Evolutionary conservation across 2,113 vertebrate genomes (phyloP).

Genomic region (Kryptolebias marmoratus): DNA sequence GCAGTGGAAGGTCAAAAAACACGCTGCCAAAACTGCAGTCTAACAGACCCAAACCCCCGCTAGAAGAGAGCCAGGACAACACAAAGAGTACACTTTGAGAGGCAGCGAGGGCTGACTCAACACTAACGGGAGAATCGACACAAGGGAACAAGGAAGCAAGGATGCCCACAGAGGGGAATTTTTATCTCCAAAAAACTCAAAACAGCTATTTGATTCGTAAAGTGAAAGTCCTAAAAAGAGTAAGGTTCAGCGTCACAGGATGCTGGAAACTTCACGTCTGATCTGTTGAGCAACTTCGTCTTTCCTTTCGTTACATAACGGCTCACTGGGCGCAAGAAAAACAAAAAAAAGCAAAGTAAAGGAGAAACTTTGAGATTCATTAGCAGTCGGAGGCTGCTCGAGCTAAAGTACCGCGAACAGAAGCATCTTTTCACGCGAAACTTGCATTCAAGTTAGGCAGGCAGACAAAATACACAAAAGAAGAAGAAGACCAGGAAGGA

Average conservation of each 20-base stretch:
- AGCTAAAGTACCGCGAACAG: neutral
- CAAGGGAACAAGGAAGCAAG: constrained; percentile 49
- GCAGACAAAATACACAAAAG: neutral
- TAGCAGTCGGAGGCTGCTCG: neutral
- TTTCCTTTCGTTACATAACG: neutral
- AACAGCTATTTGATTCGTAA: neutral
- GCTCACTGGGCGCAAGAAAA: constrained; percentile 1
- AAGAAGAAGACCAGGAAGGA: neutral
- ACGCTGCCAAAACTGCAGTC: constrained; percentile 43
- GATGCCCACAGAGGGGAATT: constrained; percentile 3
- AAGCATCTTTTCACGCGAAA: constrained; percentile 9
- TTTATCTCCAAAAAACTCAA: neutral
- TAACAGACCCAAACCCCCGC: constrained; percentile 36
- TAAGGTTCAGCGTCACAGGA: constrained; percentile 2
- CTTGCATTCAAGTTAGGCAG: constrained; percentile 2
- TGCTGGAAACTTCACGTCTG: neutral
- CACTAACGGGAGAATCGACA: constrained; percentile 40
- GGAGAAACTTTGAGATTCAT: constrained; percentile 14
- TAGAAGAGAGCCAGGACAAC: constrained; percentile 34
- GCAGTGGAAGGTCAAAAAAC: constrained; percentile 25
- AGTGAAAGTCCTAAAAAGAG: neutral
- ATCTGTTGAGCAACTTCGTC: neutral
- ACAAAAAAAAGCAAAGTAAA: constrained; percentile 5
- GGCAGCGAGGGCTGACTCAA: constrained; percentile 54
- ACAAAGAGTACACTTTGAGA: constrained; percentile 59